Base-by-base conservation (phyloP, 1,140 invertebrate species). In the Hyphantria cunea region DNA sequence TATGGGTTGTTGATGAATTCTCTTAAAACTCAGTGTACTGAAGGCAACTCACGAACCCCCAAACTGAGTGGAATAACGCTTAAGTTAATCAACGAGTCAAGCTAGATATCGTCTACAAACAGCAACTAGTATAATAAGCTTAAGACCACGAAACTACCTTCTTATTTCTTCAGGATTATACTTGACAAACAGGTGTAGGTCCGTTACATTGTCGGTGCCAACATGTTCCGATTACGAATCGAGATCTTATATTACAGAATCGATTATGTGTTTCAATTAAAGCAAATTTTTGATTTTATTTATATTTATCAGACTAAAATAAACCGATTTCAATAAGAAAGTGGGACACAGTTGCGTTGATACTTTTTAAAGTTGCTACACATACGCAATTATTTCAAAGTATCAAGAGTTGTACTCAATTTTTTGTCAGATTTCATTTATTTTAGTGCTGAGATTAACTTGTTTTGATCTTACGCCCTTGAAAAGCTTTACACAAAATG, bases 221-320 rank as follows among this genome's bases (percentile, higher is more conserved):
- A 75, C 72, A 42, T 67, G 74, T 76, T 76, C 53, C 48, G 49
- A 73, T 66, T 56, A 55, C 45, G 49, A 55, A 65, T 65, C 64
- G 33, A 56, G 61, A 64, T 47, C 31, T 56, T 25, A 25, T 3
- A 68, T 64, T 71, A 72, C 62, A 53, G 53, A 63, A 69, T 69
- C 70, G 64, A 72, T 72, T 69, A 71, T 53, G 12, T 39, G 50
- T 52, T 39, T 10, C 31, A 54, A 54, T 54, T 32, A 44, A 44
- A 44, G 39, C n/a, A 54, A 9, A 25, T 54, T 44, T 41, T 54
- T 5, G 17, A 25, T 25, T 25, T 25, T 5, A 25, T 25, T 25
- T 25, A 25, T 25, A 25, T 25, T 25, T 25, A 25, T 3, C 17
- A 3, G 17, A 25, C 17, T 5, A 25, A 3, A 25, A 3, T 3